Conservation (phyloP, 1,140 invertebrate species). For the Drosophila suzukii region DNA sequence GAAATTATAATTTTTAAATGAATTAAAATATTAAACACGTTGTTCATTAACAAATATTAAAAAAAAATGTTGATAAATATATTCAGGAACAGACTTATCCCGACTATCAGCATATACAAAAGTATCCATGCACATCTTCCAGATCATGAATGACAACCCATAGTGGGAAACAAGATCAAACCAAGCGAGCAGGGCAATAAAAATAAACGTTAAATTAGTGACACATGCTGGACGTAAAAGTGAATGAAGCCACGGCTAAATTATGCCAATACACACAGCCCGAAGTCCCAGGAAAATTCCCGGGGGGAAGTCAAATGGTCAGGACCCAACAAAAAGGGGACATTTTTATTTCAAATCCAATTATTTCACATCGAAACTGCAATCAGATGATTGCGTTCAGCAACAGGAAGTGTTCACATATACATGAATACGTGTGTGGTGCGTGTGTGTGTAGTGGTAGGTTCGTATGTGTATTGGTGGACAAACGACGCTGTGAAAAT, state of each 20-base stretch:
- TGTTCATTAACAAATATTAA: too few relatives aligned
- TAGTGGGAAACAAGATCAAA: conserved; percentile 42
- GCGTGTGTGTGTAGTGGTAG: conserved; percentile 1
- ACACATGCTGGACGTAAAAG: conserved; percentile 51
- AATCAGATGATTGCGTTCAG: conserved; percentile 81
- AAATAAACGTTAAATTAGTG: conserved; percentile 77
- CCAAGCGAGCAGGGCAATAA: conserved; percentile 54
- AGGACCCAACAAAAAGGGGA: conserved; percentile 48
- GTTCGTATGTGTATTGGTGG: conserved; percentile 7
- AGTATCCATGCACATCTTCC: neutral
- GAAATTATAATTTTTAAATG: neutral
- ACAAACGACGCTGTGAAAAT: conserved; percentile 68
- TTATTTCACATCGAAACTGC: conserved; percentile 80
- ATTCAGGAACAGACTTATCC: too few relatives aligned
- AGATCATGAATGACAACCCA: conserved; percentile 10
- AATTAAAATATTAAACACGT: too few relatives aligned
- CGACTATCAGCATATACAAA: neutral
- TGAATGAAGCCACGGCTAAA: conserved; percentile 52
- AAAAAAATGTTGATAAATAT: too few relatives aligned
- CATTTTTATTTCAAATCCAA: conserved; percentile 84
- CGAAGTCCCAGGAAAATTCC: neutral
- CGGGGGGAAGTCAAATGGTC: conserved; percentile 16
- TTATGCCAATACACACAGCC: conserved; percentile 56
- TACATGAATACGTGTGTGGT: conserved; percentile 5
- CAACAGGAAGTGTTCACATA: conserved; percentile 57